Base-by-base conservation (phyloP, 2,113 vertebrate genomes). In the Scomber colias region DNA sequence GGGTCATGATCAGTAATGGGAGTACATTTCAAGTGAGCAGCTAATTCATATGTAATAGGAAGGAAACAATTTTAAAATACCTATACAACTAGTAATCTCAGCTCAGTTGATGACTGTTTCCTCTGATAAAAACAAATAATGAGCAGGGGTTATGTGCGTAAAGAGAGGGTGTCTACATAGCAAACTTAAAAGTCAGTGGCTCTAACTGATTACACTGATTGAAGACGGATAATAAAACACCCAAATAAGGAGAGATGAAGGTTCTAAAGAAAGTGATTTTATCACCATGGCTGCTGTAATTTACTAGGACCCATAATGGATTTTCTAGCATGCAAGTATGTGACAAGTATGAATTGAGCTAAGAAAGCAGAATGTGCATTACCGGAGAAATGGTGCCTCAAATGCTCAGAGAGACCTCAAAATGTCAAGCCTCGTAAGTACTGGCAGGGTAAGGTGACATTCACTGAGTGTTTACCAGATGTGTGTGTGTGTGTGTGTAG, bases 91-190 rank as follows among this genome's bases (percentile, higher is more conserved):
- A 50, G 59, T 77, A 68, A 83, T 85, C 74, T 49, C 45, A 53
- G 35, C 77, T 74, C 56, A 71, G 31, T 35, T 79, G 31, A 64
- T 81, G 12, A 72, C 48, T 53, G 13, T 74, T 75, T 83, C 71
- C 68, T 71, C 74, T 76, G 66, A 84, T 78, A 61, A 85, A 84
- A 81, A 50, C 13, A 11, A 71, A 75, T 69, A n/a, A 40, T 75
- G 16, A n/a, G 17, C 50, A 46, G 10, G 2, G 14, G 15, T 48
- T 50, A 45, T 76, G 49, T 14, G 15, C 81, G 59, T 56, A 49
- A 67, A 59, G 66, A 78, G 19, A 55, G 14, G 57, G 59, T 12
- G 69, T 19, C 19, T 81, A 30, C 65, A 69, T 55, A 21, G 31
- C 76, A 74, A 75, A 75, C 62, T 9, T 76, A 75, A 86, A 80